Evolutionary conservation across 2,113 vertebrate genomes (phyloP).

Genomic region (Anarhynchus alexandrinus): DNA sequence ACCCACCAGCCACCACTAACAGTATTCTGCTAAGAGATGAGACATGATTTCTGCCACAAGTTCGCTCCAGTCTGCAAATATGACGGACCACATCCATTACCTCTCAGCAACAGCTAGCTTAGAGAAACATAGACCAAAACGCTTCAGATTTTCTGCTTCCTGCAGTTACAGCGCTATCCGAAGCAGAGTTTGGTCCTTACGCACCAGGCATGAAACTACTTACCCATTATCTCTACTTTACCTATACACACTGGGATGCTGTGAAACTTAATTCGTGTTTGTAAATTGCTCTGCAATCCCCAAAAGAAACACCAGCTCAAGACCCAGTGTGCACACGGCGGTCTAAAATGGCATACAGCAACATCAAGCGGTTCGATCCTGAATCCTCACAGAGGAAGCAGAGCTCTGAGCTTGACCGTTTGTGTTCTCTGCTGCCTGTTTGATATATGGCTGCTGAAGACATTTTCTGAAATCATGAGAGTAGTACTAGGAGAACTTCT

Average conservation of each 20-base stretch:
- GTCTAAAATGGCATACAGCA: background rate
- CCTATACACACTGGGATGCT: background rate
- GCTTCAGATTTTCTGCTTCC: background rate
- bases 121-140: background rate
- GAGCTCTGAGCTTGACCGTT: background rate
- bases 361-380: background rate
- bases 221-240: background rate
- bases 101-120: background rate
- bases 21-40: background rate
- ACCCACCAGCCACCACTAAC: background rate
- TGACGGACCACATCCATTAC: background rate
- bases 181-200: background rate
- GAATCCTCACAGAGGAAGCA: background rate
- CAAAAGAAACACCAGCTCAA: background rate
- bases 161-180: background rate
- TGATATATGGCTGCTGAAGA: background rate
- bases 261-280: background rate
- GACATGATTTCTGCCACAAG: background rate
- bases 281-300: background rate
- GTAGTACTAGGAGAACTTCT: background rate
- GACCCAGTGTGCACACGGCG: background rate
- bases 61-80: background rate
- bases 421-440: rapidly evolving
- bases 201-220: background rate
- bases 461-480: background rate